Base-by-base conservation (phyloP, 2,797 vertebrate genomes). In the Meriones psammophilus region DNA sequence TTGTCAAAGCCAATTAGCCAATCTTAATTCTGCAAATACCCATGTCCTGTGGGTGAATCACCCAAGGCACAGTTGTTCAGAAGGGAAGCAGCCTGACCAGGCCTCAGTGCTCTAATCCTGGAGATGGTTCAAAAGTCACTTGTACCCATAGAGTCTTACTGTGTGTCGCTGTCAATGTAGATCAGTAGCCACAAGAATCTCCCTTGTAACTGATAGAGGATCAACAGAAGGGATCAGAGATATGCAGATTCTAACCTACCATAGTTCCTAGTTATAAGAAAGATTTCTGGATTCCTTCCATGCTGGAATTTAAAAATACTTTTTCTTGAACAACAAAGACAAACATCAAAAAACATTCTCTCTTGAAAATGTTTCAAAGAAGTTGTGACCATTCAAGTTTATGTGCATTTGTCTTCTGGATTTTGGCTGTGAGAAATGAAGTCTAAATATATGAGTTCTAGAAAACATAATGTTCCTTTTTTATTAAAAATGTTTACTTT, bases 141-240 rank as follows among this genome's bases (percentile, higher is more conserved):
- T 30, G 14, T 15, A 3, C 3, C 3, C 7, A 4, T 5, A n/a
- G 0, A 7, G 3, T 9, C 4, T 33, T 76, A 0, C 46, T 62
- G 18, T 6, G 1, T 24, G 7, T 18, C 33, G 12, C 10, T 88
- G 6, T 64, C 22, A 36, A 3, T 28, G 26, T 3, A 42, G 24
- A 9, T 30, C 0, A 22, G 4, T 17, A 69, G 13, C 22, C 28
- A 71, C 39, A 71, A 12, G 0, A 13, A 4, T 56, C 66, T n/a
- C 50, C n/a, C 8, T 50, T 50, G 9, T 50, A 50, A 50, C 79
- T 42, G 10, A 58, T 5, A 30, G 8, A 50, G 15, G 26, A 33
- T 24, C 33, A 0, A 3, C 15, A 69, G 56, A n/a, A 30, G 4
- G 8, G 20, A 68, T 30, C 12, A 10, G 5, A 9, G 4, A 18